Conservation (phyloP, 2,113 vertebrate genomes). For the Formicarius rufipectus region DNA sequence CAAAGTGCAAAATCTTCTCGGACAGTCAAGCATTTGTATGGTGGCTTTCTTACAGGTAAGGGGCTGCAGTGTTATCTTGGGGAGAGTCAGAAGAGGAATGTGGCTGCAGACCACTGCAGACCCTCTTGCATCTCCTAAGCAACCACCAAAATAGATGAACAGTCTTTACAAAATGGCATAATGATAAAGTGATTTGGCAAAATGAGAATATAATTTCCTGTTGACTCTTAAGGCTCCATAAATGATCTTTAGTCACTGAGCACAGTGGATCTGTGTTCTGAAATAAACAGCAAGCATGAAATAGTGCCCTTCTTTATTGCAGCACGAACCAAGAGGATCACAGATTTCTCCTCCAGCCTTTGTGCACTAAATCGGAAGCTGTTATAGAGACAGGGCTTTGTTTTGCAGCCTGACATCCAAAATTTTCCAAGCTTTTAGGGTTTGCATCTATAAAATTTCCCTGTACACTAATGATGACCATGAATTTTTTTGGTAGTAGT, state of each 20-base stretch:
- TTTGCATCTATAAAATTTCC: not conserved
- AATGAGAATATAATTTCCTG: conserved; percentile 45
- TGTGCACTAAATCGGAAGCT: not conserved
- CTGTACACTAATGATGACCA: not conserved
- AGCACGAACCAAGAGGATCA: not conserved
- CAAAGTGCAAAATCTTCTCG: not conserved
- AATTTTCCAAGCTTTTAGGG: not conserved
- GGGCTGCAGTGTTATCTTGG: not conserved
- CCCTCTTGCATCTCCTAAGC: conserved; percentile 28
- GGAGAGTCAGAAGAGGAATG: not conserved
- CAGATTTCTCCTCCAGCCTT: not conserved
- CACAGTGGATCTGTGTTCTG: conserved; percentile 57
- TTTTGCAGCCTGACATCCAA: not conserved
- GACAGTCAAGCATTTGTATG: not conserved
- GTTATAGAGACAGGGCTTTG: not conserved
- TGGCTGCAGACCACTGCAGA: not conserved
- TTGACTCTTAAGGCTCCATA: conserved; percentile 35
- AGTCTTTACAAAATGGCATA: conserved; percentile 27
- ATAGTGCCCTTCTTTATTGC: conserved; percentile 3
- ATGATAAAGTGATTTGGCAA: conserved; percentile 45
- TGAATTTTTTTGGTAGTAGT: not conserved
- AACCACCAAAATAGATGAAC: conserved; percentile 45
- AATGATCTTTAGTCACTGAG: conserved; percentile 40
- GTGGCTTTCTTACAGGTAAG: not conserved
- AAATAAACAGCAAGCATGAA: conserved; percentile 36